phyloP scores from a whole-genome alignment of 2,888 invertebrate species.

The Morpho helenor region DNA sequence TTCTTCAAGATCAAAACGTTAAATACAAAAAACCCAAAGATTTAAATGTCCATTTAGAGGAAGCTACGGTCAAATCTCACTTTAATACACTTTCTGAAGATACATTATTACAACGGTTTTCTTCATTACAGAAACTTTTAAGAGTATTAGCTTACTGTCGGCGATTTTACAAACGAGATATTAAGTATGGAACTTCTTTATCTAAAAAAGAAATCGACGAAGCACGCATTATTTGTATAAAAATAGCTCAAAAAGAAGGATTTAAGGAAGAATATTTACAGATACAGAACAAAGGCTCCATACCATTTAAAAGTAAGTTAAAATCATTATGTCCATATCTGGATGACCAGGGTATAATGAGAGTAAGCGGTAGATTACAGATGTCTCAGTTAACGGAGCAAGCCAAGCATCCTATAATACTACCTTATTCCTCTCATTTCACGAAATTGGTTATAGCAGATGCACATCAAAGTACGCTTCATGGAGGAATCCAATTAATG shows the following conservation, averaged over 20 bases:
- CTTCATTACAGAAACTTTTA: conserved; percentile 4
- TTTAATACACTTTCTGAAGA: neutral
- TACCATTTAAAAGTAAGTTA: conserved; percentile 6
- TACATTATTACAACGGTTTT: conserved; percentile 4
- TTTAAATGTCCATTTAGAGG: conserved; percentile 2
- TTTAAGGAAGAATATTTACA: neutral
- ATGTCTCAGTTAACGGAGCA: conserved; percentile 19
- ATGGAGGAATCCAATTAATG: conserved; percentile 15
- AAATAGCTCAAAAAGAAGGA: conserved; percentile 12
- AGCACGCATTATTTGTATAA: conserved; percentile 15
- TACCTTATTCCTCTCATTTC: conserved; percentile 26
- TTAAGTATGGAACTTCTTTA: conserved; percentile 4
- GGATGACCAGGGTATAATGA: conserved; percentile 23
- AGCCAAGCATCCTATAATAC: conserved; percentile 29
- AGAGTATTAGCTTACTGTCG: conserved; percentile 20
- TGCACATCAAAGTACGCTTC: too few relatives aligned
- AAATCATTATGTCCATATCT: conserved; percentile 29
- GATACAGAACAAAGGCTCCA: too few relatives aligned
- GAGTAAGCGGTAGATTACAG: conserved; percentile 31
- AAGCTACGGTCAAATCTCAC: neutral
- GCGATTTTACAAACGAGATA: conserved; percentile 8
- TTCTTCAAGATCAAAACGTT: neutral
- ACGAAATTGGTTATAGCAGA: conserved; percentile 1
- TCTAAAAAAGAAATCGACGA: conserved; percentile 6
- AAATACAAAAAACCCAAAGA: conserved; percentile 6